Evolutionary conservation across 2,797 vertebrate species (phyloP).

Genomic region (Nannoperca obscura): DNA sequence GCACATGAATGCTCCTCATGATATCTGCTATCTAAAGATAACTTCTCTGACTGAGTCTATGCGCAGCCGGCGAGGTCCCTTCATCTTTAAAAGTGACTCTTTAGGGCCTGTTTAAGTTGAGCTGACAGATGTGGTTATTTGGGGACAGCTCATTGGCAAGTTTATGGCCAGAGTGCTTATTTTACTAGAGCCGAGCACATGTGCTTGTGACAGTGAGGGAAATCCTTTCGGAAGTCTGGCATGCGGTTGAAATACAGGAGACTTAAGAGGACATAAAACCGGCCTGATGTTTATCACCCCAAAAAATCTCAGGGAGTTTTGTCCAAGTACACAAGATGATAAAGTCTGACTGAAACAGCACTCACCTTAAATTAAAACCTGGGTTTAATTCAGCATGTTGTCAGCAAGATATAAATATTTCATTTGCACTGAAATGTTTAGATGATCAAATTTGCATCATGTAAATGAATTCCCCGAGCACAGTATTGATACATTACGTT

Average conservation of each 20-base stretch:
- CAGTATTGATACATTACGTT: not conserved
- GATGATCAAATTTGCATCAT: conserved; percentile 18
- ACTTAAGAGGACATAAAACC: conserved; percentile 71
- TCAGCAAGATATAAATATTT: conserved; percentile 26
- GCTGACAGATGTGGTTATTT: conserved; percentile 84
- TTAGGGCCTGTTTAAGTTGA: conserved; percentile 75
- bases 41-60: conserved; percentile 5
- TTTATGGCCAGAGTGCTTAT: conserved; percentile 81
- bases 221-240: conserved; percentile 80
- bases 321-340: conserved; percentile 31
- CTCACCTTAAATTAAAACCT: conserved; percentile 20
- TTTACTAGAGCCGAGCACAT: conserved; percentile 79
- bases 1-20: not conserved
- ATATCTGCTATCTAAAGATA: conserved; percentile 10
- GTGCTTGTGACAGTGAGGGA: conserved; percentile 79
- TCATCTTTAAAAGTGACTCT: conserved; percentile 77
- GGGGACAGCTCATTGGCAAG: conserved; percentile 82
- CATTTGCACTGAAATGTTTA: conserved; percentile 28
- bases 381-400: conserved; percentile 30
- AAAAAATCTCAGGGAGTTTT: conserved; percentile 11
- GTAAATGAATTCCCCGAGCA: conserved; percentile 9
- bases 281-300: conserved; percentile 58
- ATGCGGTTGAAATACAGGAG: conserved; percentile 70
- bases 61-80: conserved; percentile 49
- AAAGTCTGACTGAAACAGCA: conserved; percentile 14